Evolutionary conservation across 2,113 vertebrate genomes (phyloP), one percentile per base, ranked within the genome.

Genomic region (Lutjanus erythropterus): DNA sequence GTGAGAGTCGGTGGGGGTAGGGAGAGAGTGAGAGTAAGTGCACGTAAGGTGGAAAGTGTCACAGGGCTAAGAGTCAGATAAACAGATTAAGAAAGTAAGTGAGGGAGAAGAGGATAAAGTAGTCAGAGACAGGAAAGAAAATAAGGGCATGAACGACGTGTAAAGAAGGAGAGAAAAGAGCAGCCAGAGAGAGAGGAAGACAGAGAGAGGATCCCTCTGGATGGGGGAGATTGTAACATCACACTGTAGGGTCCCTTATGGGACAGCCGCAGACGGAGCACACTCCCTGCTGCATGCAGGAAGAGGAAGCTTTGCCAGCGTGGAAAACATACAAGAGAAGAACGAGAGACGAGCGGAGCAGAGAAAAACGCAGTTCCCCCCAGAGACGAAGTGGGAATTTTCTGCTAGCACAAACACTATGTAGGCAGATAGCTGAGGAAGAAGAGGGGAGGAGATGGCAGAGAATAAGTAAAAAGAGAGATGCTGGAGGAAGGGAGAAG

Each of bases 261-360:
- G 90, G 91, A 91, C 88, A 84, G 62, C 73, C 69, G 39, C 84
- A 89, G 87, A 88, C 72, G 52, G 84, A 87, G 90, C 81, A 64
- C 74, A 53, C 88, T 93, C 80, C 64, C 71, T 91, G 67, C 85
- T 89, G 75, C 90, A 91, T 75, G 78, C 91, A 86, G 86, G 88
- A 91, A 92, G 87, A 85, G 85, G 85, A 88, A 86, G 88, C 91
- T 86, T 86, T 93, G 89, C 85, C 89, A 90, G 91, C 81, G 78
- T 79, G 81, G 90, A 90, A 92, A 93, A 94, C 87, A 93, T 86
- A 93, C 90, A 94, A 87, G 86, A 86, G 77, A 84, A 86, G 84
- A 90, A 75, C 29, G 50, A 86, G 83, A 91, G 89, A 89, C 67
- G 84, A 91, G 83, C 27, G 31, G 83, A 92, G 89, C 89, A 75